phyloP scores from a whole-genome alignment of 2,113 vertebrate species.

The Centropus bengalensis region DNA sequence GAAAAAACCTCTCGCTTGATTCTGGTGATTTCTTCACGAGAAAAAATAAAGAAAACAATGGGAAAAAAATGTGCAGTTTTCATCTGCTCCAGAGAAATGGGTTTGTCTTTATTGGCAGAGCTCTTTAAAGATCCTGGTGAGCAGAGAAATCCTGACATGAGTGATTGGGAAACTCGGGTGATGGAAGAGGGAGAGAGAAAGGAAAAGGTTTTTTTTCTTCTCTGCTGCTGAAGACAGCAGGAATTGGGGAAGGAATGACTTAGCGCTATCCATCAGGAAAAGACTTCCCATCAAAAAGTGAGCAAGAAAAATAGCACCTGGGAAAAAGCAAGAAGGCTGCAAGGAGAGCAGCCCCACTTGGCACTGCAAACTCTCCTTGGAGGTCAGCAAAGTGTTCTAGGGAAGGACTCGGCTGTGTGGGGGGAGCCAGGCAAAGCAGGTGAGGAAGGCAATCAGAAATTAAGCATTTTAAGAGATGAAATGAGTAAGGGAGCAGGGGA shows the following conservation, averaged over 20 bases:
- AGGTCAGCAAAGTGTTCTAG: not conserved
- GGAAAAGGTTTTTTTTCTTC: not conserved
- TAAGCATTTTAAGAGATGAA: not conserved
- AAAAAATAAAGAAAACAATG: not conserved
- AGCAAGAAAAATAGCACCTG: slow-evolving; percentile 54
- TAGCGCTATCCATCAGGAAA: slow-evolving; percentile 61
- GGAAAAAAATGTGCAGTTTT: not conserved
- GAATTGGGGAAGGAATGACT: slow-evolving; percentile 55
- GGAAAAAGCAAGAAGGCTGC: not conserved
- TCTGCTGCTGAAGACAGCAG: slow-evolving; percentile 60
- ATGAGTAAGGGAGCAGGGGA: not conserved
- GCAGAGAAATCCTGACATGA: slow-evolving; percentile 53
- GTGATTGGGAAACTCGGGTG: slow-evolving; percentile 27
- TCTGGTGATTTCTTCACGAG: not conserved
- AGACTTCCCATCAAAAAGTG: slow-evolving; percentile 62
- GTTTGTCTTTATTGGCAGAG: slow-evolving; percentile 10
- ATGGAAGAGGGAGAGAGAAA: slow-evolving; percentile 35
- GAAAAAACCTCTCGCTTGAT: not conserved
- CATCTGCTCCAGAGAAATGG: not conserved
- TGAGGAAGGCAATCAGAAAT: not conserved
- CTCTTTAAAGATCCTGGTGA: slow-evolving; percentile 12
- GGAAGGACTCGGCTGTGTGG: not conserved
- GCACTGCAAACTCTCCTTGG: not conserved
- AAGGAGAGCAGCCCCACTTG: not conserved
- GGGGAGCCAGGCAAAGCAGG: not conserved